These are phyloP conservation scores for Sphecodes monilicornis DNA, from an alignment of 2,888 invertebrate genomes.

Conservation along the genomic window DNA sequence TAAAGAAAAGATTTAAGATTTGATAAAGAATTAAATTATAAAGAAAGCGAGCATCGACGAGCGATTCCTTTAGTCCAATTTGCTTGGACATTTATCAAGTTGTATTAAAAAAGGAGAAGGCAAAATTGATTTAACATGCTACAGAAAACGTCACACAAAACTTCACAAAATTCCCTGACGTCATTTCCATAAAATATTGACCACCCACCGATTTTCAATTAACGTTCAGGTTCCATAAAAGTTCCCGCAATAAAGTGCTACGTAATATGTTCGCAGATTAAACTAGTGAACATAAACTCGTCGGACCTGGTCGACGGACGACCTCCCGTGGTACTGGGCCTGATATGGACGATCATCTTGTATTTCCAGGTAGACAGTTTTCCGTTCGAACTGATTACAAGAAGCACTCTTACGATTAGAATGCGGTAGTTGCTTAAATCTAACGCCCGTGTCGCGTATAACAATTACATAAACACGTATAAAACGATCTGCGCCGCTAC, in stretches of 20 bases:
- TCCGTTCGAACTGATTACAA: constrained; percentile 26
- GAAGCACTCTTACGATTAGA: constrained; percentile 61
- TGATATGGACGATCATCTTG: constrained; percentile 99
- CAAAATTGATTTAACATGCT: too few species aligned
- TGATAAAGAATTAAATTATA: too few species aligned
- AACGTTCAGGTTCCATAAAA: not conserved
- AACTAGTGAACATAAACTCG: constrained; percentile 98
- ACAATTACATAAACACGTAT: constrained; percentile 43
- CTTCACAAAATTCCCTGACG: not conserved
- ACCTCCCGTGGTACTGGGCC: constrained; percentile 97
- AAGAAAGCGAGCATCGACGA: too few species aligned
- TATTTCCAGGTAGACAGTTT: constrained; percentile 96
- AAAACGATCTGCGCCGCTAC: constrained; percentile 39
- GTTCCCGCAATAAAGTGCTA: not conserved
- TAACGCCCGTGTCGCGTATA: constrained; percentile 67
- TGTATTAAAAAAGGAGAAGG: too few species aligned
- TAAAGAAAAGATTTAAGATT: too few species aligned
- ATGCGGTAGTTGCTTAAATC: constrained; percentile 76
- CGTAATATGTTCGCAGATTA: constrained; percentile 87
- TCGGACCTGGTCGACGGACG: constrained; percentile 98
- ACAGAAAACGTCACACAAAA: too few species aligned
- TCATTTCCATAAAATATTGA: not conserved
- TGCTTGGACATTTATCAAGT: too few species aligned
- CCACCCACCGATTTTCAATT: not conserved
- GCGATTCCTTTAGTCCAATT: too few species aligned